Evolutionary conservation across 1,140 invertebrate species (phyloP).

Genomic region (Saccostrea glomerata): DNA sequence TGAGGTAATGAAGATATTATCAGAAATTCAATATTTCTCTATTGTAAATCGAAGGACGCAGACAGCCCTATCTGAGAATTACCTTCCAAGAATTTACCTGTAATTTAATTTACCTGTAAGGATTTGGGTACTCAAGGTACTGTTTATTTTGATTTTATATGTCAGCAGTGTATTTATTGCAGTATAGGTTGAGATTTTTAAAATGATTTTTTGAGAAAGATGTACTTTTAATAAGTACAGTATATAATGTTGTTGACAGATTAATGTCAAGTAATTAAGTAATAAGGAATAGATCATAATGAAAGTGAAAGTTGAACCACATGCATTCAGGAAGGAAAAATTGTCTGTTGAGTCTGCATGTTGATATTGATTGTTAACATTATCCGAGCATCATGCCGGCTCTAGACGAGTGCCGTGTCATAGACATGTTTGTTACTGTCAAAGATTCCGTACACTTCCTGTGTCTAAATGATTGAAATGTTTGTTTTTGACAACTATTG

Average conservation of each 20-base stretch:
- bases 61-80: neutral
- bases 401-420: neutral
- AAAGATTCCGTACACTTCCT: neutral
- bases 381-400: neutral
- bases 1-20: neutral
- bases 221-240: too few relatives aligned
- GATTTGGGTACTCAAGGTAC: neutral
- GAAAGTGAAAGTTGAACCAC: neutral
- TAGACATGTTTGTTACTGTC: slow-evolving; percentile 6
- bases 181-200: too few relatives aligned
- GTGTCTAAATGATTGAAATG: slow-evolving; percentile 19
- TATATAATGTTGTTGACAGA: too few relatives aligned
- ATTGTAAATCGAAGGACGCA: neutral
- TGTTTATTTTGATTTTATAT: neutral
- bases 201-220: too few relatives aligned
- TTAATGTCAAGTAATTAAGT: too few relatives aligned
- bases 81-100: neutral
- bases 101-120: neutral
- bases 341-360: neutral
- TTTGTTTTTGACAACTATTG: slow-evolving; percentile 14
- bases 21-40: neutral
- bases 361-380: neutral
- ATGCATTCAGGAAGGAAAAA: neutral
- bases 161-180: too few relatives aligned
- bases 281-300: neutral